These are phyloP conservation scores for Pseudopipra pipra DNA, from an alignment of 2,113 vertebrate species.

Conservation along the genomic window DNA sequence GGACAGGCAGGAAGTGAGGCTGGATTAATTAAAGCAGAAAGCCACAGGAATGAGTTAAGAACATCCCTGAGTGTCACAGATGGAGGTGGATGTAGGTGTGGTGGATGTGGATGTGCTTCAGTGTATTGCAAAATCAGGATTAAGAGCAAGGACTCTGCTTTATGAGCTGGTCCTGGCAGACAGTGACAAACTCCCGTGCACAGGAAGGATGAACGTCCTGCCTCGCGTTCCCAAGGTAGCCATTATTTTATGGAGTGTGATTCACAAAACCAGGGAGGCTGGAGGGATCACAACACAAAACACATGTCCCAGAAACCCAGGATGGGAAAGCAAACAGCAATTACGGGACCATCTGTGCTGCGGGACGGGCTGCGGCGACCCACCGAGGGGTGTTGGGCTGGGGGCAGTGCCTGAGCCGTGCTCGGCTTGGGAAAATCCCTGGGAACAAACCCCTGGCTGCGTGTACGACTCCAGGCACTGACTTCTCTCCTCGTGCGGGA, in stretches of 20 bases:
- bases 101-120: not conserved
- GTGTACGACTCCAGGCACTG: not conserved
- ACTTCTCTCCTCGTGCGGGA: not conserved
- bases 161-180: not conserved
- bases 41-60: not conserved
- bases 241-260: constrained; percentile 52
- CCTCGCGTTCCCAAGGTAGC: not conserved
- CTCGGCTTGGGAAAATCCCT: not conserved
- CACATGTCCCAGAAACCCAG: constrained; percentile 32
- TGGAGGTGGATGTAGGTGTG: not conserved
- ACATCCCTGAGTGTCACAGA: not conserved
- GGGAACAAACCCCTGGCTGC: not conserved
- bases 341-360: constrained; percentile 11
- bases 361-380: not conserved
- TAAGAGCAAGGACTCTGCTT: not conserved
- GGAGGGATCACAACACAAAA: constrained; percentile 5
- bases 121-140: not conserved
- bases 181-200: not conserved
- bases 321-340: constrained; percentile 22
- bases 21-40: not conserved
- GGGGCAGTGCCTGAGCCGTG: not conserved
- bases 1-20: not conserved
- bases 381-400: not conserved
- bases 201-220: not conserved
- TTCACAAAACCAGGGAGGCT: constrained; percentile 23